Conservation (phyloP, 2,888 invertebrate genomes). For the Dicroscelio sp. region DNA sequence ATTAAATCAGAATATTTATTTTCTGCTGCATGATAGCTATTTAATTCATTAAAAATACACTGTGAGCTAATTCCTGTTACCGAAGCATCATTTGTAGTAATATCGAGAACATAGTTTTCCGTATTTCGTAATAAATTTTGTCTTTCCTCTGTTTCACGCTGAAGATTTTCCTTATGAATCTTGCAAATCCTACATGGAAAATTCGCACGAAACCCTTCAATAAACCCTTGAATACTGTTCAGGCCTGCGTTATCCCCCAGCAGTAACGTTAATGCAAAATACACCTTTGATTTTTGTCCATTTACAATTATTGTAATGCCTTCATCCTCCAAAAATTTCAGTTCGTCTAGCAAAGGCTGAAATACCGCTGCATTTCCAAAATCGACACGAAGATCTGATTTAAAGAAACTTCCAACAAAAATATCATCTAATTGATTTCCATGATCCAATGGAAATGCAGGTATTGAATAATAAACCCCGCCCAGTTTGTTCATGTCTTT, state of each 20-base stretch:
- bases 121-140: background rate
- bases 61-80: background rate
- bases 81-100: background rate
- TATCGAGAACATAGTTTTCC: background rate
- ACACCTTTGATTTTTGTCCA: background rate
- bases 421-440: slow-evolving; percentile 21
- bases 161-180: slow-evolving; percentile 4
- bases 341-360: background rate
- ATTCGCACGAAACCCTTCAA: slow-evolving; percentile 67
- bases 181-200: slow-evolving; percentile 75
- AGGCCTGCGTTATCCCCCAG: slow-evolving; percentile 75
- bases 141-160: background rate
- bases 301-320: background rate
- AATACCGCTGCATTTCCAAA: background rate
- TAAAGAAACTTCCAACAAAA: slow-evolving; percentile 46
- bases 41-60: slow-evolving; percentile 20
- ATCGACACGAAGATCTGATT: background rate
- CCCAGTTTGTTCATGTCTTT: slow-evolving; percentile 46
- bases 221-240: slow-evolving; percentile 62
- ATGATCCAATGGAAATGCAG: background rate
- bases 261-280: slow-evolving; percentile 60
- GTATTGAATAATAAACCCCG: slow-evolving; percentile 54
- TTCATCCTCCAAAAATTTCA: background rate
- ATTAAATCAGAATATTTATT: slow-evolving; percentile 16
- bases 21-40: background rate